Base-by-base conservation (phyloP, 2,888 invertebrate genomes). In the Diaprepes abbreviatus region DNA sequence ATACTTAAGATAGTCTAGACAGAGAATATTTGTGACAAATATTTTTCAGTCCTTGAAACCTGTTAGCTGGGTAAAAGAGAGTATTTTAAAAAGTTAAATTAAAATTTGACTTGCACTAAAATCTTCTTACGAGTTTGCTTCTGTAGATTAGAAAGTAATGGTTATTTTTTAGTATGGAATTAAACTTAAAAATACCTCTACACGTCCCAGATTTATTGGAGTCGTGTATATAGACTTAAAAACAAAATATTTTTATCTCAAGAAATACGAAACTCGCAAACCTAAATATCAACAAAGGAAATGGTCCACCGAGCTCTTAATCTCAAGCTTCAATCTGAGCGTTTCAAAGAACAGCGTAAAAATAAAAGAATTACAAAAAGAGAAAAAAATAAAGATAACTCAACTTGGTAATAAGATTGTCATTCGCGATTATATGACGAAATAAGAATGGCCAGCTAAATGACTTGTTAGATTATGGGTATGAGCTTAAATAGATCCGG, bases 1-100 rank as follows among this genome's bases (percentile, higher is more conserved):
- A 55, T 36, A 62, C 58, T 63, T 57, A 67, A 24, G 63, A n/a
- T 45, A 54, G 69, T 69, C 64, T 64, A 69, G 69, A 64, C 69
- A 40, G 43, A 55, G 55, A 21, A 24, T 63, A 63, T 63, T 63
- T 63, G 24, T 63, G 36, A 52, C 52, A 62, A 62, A 62, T 50
- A 62, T 19, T 62, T 57, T 50, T 40, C 24, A n/a, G 43, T 35
- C 45, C 14, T 28, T 9, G 48, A 50, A 50, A 50, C 48, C 48
- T 50, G 48, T 50, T 50, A n/a, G 35, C n/a, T n/a, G n/a, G n/a
- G n/a, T n/a, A n/a, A n/a, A n/a, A n/a, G n/a, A n/a, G n/a, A n/a
- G n/a, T n/a, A n/a, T n/a, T n/a, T n/a, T n/a, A n/a, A n/a, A n/a
- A n/a, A n/a, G n/a, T n/a, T n/a, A n/a, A n/a, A n/a, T n/a, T n/a